Base-by-base conservation (phyloP, 1,140 invertebrate genomes). In the Hyphantria cunea region DNA sequence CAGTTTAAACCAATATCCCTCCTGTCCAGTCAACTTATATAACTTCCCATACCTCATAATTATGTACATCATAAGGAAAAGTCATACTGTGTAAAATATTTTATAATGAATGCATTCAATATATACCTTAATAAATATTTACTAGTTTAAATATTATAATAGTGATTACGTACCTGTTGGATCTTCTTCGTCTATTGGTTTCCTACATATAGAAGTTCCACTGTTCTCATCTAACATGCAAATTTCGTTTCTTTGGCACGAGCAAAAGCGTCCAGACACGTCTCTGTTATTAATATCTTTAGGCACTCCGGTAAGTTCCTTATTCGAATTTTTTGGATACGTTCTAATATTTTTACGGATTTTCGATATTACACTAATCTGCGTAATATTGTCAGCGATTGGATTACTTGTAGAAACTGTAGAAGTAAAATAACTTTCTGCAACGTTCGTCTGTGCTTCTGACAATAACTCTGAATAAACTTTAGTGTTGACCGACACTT, bases 191-290 rank as follows among this genome's bases (percentile, higher is more conserved):
- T 96, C 94, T 0, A 86, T 62, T 0, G 92, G 89, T 42, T 72
- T 72, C 70, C 92, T 88, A 79, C 95, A 96, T 14, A 91, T 89
- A 0, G 95, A 93, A 39, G 92, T 92, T 9, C 92, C 90, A 68
- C 93, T 94, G 47, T 90, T 91, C 63, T 92, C 90, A 66, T 93
- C 90, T 15, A 94, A 92, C 66, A 95, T 93, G 83, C 95, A 95
- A 17, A 95, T 92, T 84, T 95, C 92, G 53, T 80, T 65, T 68
- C 62, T 90, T 88, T 90, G 85, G 85, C 90, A 91, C 83, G 82
- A 82, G 70, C 91, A 92, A 71, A 87, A 90, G 56, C 69, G 82
- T 74, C 78, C 59, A 17, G 82, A 78, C 64, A 84, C 64, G 68
- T 86, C 80, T 80, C 76, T 75, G 61, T 82, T 86, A 51, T 72